Conservation (phyloP, 1,140 invertebrate genomes). For the Drosophila auraria region DNA sequence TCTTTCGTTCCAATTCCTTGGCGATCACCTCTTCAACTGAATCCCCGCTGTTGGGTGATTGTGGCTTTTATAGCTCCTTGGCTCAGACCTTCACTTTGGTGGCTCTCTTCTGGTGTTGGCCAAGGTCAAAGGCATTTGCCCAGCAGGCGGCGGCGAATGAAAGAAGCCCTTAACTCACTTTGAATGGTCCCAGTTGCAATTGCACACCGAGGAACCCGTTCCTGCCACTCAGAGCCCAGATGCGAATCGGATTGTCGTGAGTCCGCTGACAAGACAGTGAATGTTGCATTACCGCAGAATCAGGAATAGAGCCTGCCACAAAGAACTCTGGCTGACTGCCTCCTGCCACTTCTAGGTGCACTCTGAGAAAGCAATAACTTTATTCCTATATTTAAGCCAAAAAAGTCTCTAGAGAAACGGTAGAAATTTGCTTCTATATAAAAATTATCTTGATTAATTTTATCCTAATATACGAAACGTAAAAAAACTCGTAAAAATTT, state of each 20-base stretch:
- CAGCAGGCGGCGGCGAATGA: constrained; percentile 45
- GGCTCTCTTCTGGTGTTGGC: constrained; percentile 13
- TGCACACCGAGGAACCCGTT: constrained; percentile 53
- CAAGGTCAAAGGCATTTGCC: constrained; percentile 70
- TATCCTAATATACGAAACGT: too few species aligned
- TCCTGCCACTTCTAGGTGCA: neutral
- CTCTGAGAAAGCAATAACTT: neutral
- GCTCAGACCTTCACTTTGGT: constrained; percentile 24
- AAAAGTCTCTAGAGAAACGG: too few species aligned
- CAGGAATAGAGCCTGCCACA: constrained; percentile 1
- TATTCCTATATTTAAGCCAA: too few species aligned
- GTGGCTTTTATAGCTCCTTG: constrained; percentile 59
- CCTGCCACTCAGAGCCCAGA: constrained; percentile 48
- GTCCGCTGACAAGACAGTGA: constrained; percentile 36
- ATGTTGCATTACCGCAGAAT: constrained; percentile 17
- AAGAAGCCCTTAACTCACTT: constrained; percentile 71
- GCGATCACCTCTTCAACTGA: constrained; percentile 45
- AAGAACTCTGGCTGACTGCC: neutral
- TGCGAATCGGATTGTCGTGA: constrained; percentile 53
- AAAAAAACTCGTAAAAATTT: too few species aligned
- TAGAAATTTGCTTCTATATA: too few species aligned
- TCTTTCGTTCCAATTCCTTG: constrained; percentile 27
- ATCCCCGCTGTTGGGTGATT: constrained; percentile 1
- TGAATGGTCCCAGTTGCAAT: constrained; percentile 55
- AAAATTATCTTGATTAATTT: too few species aligned